phyloP scores from a whole-genome alignment of 2,888 invertebrate species.

The Andrena bicolor region DNA sequence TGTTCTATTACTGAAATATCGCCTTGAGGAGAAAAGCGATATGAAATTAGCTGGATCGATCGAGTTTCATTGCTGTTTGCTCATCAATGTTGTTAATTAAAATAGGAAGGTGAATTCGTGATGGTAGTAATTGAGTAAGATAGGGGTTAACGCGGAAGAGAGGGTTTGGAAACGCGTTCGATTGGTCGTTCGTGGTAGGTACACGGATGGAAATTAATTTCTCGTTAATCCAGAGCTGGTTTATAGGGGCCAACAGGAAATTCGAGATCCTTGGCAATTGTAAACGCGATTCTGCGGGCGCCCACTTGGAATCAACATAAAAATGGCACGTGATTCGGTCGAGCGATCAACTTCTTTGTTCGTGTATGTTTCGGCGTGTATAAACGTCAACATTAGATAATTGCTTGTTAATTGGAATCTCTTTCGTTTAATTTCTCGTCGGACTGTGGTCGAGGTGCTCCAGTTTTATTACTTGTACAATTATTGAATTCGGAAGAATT shows the following conservation, averaged over 20 bases:
- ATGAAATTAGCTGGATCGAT: no score
- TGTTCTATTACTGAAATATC: no score
- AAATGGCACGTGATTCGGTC: constrained; percentile 37
- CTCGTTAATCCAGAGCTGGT: constrained; percentile 29
- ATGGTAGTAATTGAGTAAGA: constrained; percentile 10
- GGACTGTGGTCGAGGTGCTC: neutral
- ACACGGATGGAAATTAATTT: constrained; percentile 44
- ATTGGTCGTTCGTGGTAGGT: constrained; percentile 8
- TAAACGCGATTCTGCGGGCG: constrained; percentile 56
- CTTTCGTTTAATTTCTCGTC: neutral
- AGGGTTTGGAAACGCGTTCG: constrained; percentile 35
- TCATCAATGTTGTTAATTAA: neutral
- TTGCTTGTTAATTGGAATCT: neutral
- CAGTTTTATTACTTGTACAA: neutral
- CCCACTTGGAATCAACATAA: constrained; percentile 50
- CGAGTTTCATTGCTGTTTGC: neutral
- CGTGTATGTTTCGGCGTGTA: no score
- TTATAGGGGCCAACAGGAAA: constrained; percentile 56
- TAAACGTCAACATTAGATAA: constrained; percentile 2
- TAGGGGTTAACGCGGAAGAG: constrained; percentile 35
- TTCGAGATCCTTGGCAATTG: constrained; percentile 45
- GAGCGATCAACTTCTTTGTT: constrained; percentile 7
- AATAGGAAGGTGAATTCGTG: neutral
- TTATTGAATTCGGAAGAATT: no score
- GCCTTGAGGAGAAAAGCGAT: no score